Evolutionary conservation across 2,113 vertebrate species (phyloP).

Genomic region (Poeciliopsis retropinna): DNA sequence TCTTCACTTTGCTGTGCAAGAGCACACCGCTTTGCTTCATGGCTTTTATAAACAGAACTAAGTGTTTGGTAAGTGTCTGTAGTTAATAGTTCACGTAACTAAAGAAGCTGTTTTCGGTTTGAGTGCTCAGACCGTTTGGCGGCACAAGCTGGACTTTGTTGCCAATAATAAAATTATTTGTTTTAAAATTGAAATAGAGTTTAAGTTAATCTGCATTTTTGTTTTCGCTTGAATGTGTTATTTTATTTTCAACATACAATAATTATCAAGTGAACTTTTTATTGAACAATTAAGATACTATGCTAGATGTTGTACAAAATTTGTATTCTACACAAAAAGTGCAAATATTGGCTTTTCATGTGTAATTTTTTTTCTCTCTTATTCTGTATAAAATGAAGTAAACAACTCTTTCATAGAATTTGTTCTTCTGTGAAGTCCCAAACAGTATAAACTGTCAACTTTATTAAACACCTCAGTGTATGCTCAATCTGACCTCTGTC

Average conservation of each 20-base stretch:
- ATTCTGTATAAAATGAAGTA: conserved; percentile 81
- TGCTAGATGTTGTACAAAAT: conserved; percentile 98
- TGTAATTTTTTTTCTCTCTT: conserved; percentile 83
- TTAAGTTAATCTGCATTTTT: conserved; percentile 92
- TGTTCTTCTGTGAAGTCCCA: conserved; percentile 82
- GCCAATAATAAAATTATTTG: conserved; percentile 95
- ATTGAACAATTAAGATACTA: conserved; percentile 96
- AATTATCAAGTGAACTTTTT: conserved; percentile 99
- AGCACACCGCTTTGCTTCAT: conserved; percentile 97
- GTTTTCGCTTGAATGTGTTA: conserved; percentile 96
- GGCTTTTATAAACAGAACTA: conserved; percentile 96
- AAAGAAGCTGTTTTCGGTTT: conserved; percentile 95
- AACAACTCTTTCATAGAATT: conserved; percentile 79
- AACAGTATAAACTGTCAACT: conserved; percentile 81
- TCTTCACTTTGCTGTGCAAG: conserved; percentile 96
- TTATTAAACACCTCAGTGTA: conserved; percentile 85
- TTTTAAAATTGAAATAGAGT: conserved; percentile 85
- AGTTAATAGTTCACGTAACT: conserved; percentile 90
- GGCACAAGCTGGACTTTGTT: conserved; percentile 99
- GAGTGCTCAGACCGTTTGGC: conserved; percentile 91
- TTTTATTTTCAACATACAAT: conserved; percentile 98
- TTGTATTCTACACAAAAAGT: conserved; percentile 98
- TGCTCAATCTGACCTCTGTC: conserved; percentile 74
- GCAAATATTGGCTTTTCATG: conserved; percentile 98
- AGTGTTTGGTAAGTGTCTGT: conserved; percentile 99